Base-by-base conservation (phyloP, 1,140 invertebrate genomes). In the Megathymus violae region DNA sequence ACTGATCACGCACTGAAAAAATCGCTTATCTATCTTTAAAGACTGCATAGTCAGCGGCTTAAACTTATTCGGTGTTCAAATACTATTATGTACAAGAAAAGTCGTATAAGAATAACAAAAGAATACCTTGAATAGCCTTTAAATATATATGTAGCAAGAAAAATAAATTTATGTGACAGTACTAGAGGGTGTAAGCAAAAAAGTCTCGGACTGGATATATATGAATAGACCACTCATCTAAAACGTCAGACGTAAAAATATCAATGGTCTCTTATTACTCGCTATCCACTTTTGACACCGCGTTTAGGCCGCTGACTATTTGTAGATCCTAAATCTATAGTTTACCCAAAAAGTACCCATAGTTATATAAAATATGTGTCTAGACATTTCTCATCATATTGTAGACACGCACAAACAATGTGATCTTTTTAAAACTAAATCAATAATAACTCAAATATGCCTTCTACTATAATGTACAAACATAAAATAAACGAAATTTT, bases 321-420 rank as follows among this genome's bases (percentile, higher is more conserved):
- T 58, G 25, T 58, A 15, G 2, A 31, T 0, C 9, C n/a, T n/a
- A n/a, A n/a, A n/a, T n/a, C n/a, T n/a, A n/a, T n/a, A n/a, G n/a
- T n/a, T n/a, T n/a, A n/a, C n/a, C n/a, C n/a, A n/a, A n/a, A n/a
- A n/a, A n/a, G n/a, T n/a, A 14, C 22, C 15, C 4, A 10, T 14
- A 41, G 27, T 31, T 31, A 1, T 31, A 31, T 31, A 31, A 31
- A 58, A 25, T 17, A 5, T 19, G 62, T 69, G 56, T 68, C 41
- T 41, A 64, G 62, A 47, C 61, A 47, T 38, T 64, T 58, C 69
- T 62, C 60, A 69, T 60, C 67, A 73, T 59, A 59, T 65, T 27
- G 72, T 78, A 77, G 74, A 78, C 76, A 84, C 85, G 85, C 85
- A 88, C 85, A 88, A 88, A 76, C 19, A 70, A 71, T 85, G 83